phyloP scores from a whole-genome alignment of 2,888 invertebrate genomes.

The Hipparchia sbordonii region DNA sequence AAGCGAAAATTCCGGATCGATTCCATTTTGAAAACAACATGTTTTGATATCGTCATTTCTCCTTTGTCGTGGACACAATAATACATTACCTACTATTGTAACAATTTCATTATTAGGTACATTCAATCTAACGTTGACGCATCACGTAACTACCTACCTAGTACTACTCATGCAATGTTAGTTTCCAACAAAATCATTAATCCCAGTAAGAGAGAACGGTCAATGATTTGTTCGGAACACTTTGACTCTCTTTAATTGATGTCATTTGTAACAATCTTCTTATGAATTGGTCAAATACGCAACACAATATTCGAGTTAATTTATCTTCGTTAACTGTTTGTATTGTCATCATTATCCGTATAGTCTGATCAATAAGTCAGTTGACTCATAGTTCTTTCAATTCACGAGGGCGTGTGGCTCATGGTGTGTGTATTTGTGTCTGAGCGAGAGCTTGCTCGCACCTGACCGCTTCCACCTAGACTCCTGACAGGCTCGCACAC shows the following conservation, averaged over 20 bases:
- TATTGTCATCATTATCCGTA: background rate
- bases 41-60: background rate
- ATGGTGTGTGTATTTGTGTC: too few relatives aligned
- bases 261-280: constrained; percentile 10
- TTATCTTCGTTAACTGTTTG: background rate
- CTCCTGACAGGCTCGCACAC: too few relatives aligned
- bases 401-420: too few relatives aligned
- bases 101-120: background rate
- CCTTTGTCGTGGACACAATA: constrained; percentile 7
- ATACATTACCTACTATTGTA: background rate
- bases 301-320: background rate
- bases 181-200: constrained; percentile 14
- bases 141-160: background rate
- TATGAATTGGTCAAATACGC: background rate
- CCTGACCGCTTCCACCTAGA: too few relatives aligned
- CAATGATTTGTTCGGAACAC: background rate
- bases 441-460: too few relatives aligned
- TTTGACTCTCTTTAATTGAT: constrained; percentile 4
- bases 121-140: background rate
- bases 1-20: background rate
- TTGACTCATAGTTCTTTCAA: too few relatives aligned
- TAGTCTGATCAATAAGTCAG: too few relatives aligned
- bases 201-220: background rate
- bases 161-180: background rate
- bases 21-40: constrained; percentile 2